Base-by-base conservation (phyloP, 2,113 vertebrate species). In the Onychostruthus taczanowskii region DNA sequence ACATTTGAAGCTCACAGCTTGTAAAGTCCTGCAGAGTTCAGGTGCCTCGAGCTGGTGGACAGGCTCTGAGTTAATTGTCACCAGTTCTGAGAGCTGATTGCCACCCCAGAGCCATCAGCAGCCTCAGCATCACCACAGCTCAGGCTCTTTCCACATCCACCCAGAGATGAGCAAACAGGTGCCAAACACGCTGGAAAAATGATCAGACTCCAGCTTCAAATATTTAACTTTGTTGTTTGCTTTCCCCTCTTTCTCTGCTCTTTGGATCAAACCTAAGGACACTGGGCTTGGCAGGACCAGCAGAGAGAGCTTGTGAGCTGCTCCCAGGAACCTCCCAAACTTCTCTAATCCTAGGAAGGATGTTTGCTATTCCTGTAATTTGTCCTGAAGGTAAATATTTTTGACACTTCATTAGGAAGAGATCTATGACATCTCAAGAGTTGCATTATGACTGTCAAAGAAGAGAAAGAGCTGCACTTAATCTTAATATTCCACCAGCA, bases 301-400 rank as follows among this genome's bases (percentile, higher is more conserved):
- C 64, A 95, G 91, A 73, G 84, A 90, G 80, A 92, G 84, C 69
- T 9, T 88, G 87, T 76, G 87, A 95, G 92, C 84, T 61, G 41
- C 77, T 66, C 75, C 49, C 43, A 22, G 56, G 26, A 39, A 31
- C 0, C 2, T 10, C 52, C 43, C 69, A 13, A 77, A 63, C 67
- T 49, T 30, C 72, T 58, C 84, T 47, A 89, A 17, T 0, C 12
- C 17, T 39, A 52, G 49, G 10, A 56, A 68, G 44, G 74, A 72
- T 73, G 85, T 87, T 96, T 94, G 72, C 63, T 81, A 33, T 78
- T 62, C 83, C 58, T 75, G 55, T 66, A 89, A 94, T 96, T 95
- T 92, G 72, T 91, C 86, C 77, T 86, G 76, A 95, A 95, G 90
- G 91, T 91, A 97, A 97, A 92, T 94, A 93, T 76, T 95, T 94